A percentile compares a stretch with the other conserved stretches of the same genome.
Conservation (phyloP, 2,113 vertebrate species). For the Hystrix brachyura region DNA sequence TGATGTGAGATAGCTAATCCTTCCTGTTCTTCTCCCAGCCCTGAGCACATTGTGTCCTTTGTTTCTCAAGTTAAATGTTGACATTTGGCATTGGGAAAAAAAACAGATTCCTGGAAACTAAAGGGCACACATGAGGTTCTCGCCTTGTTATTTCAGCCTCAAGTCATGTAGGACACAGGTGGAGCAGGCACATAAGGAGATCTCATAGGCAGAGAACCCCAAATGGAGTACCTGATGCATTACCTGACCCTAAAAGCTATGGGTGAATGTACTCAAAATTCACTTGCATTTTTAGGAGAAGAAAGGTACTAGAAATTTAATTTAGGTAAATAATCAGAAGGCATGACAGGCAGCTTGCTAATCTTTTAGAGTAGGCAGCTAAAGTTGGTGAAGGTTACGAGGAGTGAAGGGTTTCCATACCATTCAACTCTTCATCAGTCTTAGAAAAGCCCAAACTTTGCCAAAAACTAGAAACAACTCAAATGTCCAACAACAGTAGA, state of each 20-base stretch:
- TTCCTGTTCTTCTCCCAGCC: neutral
- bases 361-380: neutral
- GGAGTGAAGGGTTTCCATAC: fast-evolving
- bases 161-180: neutral
- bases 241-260: neutral
- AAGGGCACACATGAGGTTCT: neutral
- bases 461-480: neutral
- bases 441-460: neutral
- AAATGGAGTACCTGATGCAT: neutral
- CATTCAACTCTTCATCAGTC: neutral
- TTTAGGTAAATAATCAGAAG: neutral
- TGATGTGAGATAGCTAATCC: neutral
- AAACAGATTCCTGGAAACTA: neutral
- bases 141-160: neutral
- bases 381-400: neutral
- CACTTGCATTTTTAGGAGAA: neutral
- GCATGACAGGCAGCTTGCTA: neutral
- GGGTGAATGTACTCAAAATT: neutral
- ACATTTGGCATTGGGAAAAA: neutral
- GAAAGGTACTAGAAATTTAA: conserved; percentile 20
- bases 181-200: neutral
- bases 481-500: neutral
- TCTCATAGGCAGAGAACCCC: neutral
- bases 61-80: conserved; percentile 53
- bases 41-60: conserved; percentile 19